Evolutionary conservation across 2,888 invertebrate genomes (phyloP).

Genomic region (Melanostoma scalare): DNA sequence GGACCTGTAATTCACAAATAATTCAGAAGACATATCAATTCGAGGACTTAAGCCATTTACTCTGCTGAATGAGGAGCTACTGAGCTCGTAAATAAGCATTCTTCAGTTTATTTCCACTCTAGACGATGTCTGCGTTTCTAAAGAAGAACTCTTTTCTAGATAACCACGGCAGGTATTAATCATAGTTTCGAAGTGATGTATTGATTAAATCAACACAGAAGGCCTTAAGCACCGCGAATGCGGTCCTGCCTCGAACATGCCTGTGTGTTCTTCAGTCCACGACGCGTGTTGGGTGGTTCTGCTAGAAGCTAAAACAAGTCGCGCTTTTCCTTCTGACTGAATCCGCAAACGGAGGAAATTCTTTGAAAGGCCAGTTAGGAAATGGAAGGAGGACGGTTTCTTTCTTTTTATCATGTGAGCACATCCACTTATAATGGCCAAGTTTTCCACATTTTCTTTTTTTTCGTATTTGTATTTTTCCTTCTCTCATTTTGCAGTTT

Average conservation of each 20-base stretch:
- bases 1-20: too few relatives aligned
- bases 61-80: too few relatives aligned
- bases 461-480: neutral
- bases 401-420: constrained; percentile 70
- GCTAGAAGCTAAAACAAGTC: constrained; percentile 47
- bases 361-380: constrained; percentile 69
- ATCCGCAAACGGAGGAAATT: constrained; percentile 66
- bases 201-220: too few relatives aligned
- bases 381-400: constrained; percentile 26
- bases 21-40: too few relatives aligned
- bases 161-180: too few relatives aligned
- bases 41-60: too few relatives aligned
- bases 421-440: constrained; percentile 72
- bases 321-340: constrained; percentile 66
- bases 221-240: too few relatives aligned
- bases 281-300: neutral
- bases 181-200: too few relatives aligned
- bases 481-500: constrained; percentile 45
- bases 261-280: constrained; percentile 9
- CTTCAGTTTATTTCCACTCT: too few relatives aligned
- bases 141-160: too few relatives aligned
- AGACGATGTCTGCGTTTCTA: too few relatives aligned
- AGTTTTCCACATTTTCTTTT: constrained; percentile 56
- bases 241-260: neutral
- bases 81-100: too few relatives aligned